Base-by-base conservation (phyloP, 2,888 invertebrate species). In the Hemicrepidius hirtus region DNA sequence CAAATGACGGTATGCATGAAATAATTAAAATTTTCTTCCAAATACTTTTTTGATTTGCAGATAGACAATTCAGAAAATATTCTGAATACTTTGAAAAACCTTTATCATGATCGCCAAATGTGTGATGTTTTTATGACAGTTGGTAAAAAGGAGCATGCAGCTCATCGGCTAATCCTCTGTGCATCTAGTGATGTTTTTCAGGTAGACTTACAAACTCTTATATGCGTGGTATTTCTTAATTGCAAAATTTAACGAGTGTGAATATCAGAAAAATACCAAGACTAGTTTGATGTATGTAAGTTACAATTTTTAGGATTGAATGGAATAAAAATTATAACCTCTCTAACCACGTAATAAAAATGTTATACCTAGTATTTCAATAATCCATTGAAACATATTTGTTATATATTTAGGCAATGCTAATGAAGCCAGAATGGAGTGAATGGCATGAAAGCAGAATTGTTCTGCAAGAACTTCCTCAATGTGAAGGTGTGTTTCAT, bases 151-250 rank as follows among this genome's bases (percentile, higher is more conserved):
- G 92, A 93, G 71, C 97, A 95, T 86, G 94, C 95, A 0, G 95
- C 96, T 1, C 98, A 98, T 86, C 90, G 96, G 74, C 91, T 98
- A 6, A 97, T 98, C 80, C 89, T 98, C 3, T 97, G 97, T 87
- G 96, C 97, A 67, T 96, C 95, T 78, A 97, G 97, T 86, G 97
- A 97, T 88, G 97, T 98, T 55, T 97, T 98, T 85, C 96, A 96
- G 89, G 96, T 95, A 86, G 80, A 72, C 76, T 13, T 21, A 41
- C 35, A 57, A 57, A 6, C n/a, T n/a, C n/a, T n/a, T n/a, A n/a
- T n/a, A n/a, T n/a, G n/a, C n/a, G n/a, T n/a, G n/a, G n/a, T n/a
- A n/a, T n/a, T n/a, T n/a, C 10, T 7, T 13, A 10, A 57, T 57
- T 16, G 5, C 12, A 53, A 28, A 3, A 24, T 24, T 24, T 24